Conservation (phyloP, 2,888 invertebrate species). For the Oeneis ivallda region DNA sequence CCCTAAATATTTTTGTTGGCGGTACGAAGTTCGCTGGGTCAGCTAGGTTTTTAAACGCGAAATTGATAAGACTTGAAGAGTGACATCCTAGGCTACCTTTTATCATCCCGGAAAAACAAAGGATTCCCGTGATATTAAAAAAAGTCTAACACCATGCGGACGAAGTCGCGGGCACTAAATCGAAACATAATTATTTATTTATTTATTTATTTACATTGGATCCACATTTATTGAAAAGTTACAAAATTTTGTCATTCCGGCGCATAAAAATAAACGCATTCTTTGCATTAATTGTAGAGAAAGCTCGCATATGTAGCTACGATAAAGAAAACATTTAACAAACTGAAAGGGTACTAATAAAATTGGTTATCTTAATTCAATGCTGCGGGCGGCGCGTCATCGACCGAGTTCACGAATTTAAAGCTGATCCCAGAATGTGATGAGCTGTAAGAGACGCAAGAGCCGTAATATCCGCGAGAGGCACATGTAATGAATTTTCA, state of each 20-base stretch:
- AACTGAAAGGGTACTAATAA: conserved; percentile 69
- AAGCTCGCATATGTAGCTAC: conserved; percentile 31
- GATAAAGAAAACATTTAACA: conserved; percentile 44
- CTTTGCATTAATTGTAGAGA: conserved; percentile 19
- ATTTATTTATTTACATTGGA: too few species aligned
- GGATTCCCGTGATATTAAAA: too few species aligned
- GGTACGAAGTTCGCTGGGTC: too few species aligned
- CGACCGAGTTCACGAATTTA: conserved; percentile 55
- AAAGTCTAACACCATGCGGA: too few species aligned
- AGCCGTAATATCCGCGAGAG: conserved; percentile 37
- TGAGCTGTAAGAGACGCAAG: conserved; percentile 17
- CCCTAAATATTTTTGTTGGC: too few species aligned
- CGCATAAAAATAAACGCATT: neutral
- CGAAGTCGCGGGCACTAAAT: too few species aligned
- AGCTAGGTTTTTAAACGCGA: too few species aligned
- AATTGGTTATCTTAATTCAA: conserved; percentile 72
- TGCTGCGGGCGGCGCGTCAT: conserved; percentile 58
- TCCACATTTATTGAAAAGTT: neutral
- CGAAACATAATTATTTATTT: too few species aligned
- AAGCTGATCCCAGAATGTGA: conserved; percentile 39
- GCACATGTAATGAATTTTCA: neutral
- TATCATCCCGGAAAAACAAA: too few species aligned
- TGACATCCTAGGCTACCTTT: too few species aligned
- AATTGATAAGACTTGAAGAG: too few species aligned
- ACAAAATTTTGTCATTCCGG: neutral